A percentile compares a stretch with the other conserved stretches of the same genome.
These are phyloP conservation scores for Phrynocephalus vlangalii DNA, from an alignment of 2,797 vertebrate species.

Conservation along the genomic window DNA sequence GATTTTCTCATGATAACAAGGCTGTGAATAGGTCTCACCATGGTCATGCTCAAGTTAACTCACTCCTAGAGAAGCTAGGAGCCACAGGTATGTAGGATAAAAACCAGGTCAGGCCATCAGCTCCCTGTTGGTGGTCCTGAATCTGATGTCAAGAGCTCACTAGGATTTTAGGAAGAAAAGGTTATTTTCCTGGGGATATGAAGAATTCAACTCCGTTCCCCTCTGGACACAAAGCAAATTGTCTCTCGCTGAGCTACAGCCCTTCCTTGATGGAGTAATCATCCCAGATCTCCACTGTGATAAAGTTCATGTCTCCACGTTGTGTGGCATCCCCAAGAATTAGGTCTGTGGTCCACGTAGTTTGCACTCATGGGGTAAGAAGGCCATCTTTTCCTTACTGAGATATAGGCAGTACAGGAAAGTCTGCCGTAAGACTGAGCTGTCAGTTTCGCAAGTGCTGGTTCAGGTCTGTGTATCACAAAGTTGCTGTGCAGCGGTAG, in stretches of 20 bases:
- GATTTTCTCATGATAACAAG: constrained; percentile 80
- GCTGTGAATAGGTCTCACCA: background rate
- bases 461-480: background rate
- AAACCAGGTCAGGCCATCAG: too few species aligned
- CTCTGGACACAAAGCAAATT: too few species aligned
- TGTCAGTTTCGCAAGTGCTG: background rate
- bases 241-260: too few species aligned
- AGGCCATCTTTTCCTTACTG: background rate
- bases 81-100: too few species aligned
- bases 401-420: too few species aligned
- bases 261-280: too few species aligned
- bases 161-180: too few species aligned
- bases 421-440: background rate
- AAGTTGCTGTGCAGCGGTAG: background rate
- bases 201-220: background rate
- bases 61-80: too few species aligned
- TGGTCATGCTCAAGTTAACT: too few species aligned
- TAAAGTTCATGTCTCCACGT: background rate
- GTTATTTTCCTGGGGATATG: background rate
- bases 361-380: background rate
- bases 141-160: background rate
- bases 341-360: too few species aligned
- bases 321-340: background rate
- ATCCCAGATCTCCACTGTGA: background rate
- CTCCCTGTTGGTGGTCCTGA: too few species aligned